Evolutionary conservation across 2,113 vertebrate species (phyloP), one percentile per base, ranked within the genome.

Genomic region (Peromyscus leucopus): DNA sequence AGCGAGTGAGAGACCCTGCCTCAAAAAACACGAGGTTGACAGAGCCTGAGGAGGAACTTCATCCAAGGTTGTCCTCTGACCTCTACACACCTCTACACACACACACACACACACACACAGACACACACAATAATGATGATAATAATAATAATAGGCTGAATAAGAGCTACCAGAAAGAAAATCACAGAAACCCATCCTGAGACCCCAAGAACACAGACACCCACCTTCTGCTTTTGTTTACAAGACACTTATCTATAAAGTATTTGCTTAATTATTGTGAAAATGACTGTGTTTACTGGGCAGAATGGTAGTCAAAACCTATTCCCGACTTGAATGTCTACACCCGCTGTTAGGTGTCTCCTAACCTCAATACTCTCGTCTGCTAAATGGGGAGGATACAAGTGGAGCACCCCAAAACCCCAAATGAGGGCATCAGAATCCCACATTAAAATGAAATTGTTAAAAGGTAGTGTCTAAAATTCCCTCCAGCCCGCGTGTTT

Each of bases 161-260:
- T 86, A 24, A 91, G 72, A 92, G 46, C 42, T 33, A 79, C n/a
- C 61, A 98, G 98, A 98, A 98, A 99, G 99, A 98, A 99, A 98
- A 98, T 98, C 98, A 99, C 98, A 98, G 98, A 98, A 98, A 98
- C 98, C 98, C 98, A 98, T 98, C 98, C 97, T 98, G 98, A 99
- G 98, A 96, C 98, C 98, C 98, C 98, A 97, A 97, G 96, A 98
- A 98, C 98, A 99, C 97, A 98, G 98, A 99, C 98, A 98, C 98
- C 98, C 97, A 15, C 98, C 98, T 98, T 97, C 98, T 98, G 96
- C 96, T 98, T 98, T 97, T 98, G 98, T 98, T 98, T 98, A 98
- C 97, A 98, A 98, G 98, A 98, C 98, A 97, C 98, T 48, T 51
- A 67, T 98, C 97, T 97, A 97, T 97, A 98, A 98, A 98, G 98